A percentile compares a stretch with the other conserved stretches of the same genome.
phyloP scores from a whole-genome alignment of 2,888 invertebrate species.

The Pollenia labialis region DNA sequence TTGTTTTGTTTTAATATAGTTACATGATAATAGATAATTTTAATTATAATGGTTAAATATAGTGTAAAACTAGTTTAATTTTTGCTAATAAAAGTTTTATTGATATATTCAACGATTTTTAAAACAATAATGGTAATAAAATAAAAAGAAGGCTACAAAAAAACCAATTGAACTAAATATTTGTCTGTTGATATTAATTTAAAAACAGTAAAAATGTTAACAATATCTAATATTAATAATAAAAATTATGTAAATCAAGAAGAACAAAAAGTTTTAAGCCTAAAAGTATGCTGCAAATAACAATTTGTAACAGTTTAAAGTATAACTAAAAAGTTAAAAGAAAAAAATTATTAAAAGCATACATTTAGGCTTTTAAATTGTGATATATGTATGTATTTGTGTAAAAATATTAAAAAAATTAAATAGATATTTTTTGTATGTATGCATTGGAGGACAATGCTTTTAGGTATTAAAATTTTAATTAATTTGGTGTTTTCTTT shows the following conservation, averaged over 20 bases:
- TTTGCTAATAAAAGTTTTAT: slow-evolving; percentile 66
- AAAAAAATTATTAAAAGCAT: slow-evolving; percentile 35
- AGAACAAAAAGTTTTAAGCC: slow-evolving; percentile 10
- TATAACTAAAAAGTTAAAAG: slow-evolving; percentile 39
- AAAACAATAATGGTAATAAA: slow-evolving; percentile 26
- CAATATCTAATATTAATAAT: slow-evolving; percentile 46
- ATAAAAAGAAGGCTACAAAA: slow-evolving; percentile 52
- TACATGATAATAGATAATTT: slow-evolving; percentile 55
- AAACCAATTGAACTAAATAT: slow-evolving; percentile 68
- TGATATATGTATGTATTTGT: slow-evolving; percentile 9
- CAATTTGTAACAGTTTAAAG: slow-evolving; percentile 64
- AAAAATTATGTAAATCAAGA: slow-evolving; percentile 37
- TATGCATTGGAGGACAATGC: background rate
- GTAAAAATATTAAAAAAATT: slow-evolving; percentile 8
- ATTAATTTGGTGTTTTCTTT: slow-evolving; percentile 33
- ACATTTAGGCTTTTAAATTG: slow-evolving; percentile 46
- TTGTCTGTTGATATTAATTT: slow-evolving; percentile 37
- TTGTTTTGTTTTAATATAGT: slow-evolving; percentile 41
- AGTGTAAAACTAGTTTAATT: slow-evolving; percentile 65
- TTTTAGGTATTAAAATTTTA: slow-evolving; percentile 16
- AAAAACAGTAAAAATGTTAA: slow-evolving; percentile 61
- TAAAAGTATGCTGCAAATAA: slow-evolving; percentile 62
- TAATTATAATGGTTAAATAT: slow-evolving; percentile 52
- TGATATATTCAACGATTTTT: slow-evolving; percentile 60
- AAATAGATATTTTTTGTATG: background rate